These are phyloP conservation scores for Stenolophus ochropezus DNA, from an alignment of 2,888 invertebrate genomes.

Conservation along the genomic window DNA sequence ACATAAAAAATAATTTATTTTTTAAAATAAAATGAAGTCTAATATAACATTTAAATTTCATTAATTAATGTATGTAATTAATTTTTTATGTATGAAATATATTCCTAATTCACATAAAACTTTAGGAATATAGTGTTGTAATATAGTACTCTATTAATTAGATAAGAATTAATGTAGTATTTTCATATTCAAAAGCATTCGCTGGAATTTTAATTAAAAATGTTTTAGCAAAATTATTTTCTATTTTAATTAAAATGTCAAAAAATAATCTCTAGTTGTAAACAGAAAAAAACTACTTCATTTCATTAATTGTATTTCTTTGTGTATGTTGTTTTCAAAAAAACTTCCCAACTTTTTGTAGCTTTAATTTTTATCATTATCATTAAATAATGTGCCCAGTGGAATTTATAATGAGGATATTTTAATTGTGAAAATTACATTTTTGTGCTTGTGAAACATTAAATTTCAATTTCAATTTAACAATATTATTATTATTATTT, in stretches of 20 bases:
- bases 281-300: not conserved
- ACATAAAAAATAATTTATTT: too few species aligned
- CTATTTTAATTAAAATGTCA: not conserved
- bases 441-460: not conserved
- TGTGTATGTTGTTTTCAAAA: not conserved
- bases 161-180: too few species aligned
- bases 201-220: not conserved
- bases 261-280: not conserved
- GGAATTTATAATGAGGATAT: not conserved
- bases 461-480: not conserved
- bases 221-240: not conserved
- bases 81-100: too few species aligned
- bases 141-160: too few species aligned
- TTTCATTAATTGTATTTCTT: not conserved
- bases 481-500: too few species aligned
- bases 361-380: not conserved
- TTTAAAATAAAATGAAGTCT: too few species aligned
- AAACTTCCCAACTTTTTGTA: not conserved
- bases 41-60: too few species aligned
- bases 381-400: not conserved
- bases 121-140: too few species aligned
- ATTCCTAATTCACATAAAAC: too few species aligned
- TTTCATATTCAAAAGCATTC: not conserved
- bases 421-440: too few species aligned
- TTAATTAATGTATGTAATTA: too few species aligned